Conservation (phyloP, 2,113 vertebrate species). For the Pseudopodoces humilis region DNA sequence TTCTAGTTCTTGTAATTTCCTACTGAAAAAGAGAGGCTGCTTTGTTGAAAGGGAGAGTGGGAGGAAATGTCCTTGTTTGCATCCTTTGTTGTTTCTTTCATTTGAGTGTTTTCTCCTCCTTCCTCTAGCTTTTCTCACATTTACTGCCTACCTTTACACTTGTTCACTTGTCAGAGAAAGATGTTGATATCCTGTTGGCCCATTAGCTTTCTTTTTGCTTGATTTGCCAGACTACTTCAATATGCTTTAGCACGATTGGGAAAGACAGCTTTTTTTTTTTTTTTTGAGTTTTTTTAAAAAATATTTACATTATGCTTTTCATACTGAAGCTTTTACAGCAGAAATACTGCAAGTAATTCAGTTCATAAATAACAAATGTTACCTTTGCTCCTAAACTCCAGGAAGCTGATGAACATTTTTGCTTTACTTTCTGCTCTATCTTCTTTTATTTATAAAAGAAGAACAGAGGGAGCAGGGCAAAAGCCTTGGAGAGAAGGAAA, state of each 20-base stretch:
- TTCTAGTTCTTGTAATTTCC: background rate
- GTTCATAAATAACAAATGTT: background rate
- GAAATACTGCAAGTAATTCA: background rate
- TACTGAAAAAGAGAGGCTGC: background rate
- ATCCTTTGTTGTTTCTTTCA: background rate
- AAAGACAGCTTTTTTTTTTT: background rate
- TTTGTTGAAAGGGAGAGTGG: background rate
- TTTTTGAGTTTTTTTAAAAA: background rate
- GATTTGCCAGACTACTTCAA: constrained; percentile 42
- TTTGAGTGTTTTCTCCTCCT: background rate
- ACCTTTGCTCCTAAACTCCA: background rate
- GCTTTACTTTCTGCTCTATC: background rate
- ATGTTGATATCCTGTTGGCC: constrained; percentile 3
- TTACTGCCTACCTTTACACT: constrained; percentile 41
- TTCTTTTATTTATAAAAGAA: background rate
- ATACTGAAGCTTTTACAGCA: background rate
- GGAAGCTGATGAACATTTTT: background rate
- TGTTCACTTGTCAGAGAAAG: constrained; percentile 30
- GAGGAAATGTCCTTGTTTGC: constrained; percentile 1
- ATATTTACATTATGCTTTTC: background rate
- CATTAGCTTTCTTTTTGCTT: background rate
- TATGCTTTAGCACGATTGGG: background rate
- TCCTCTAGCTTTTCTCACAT: constrained; percentile 35
- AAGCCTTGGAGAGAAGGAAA: background rate
- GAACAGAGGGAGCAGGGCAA: background rate